These are phyloP conservation scores for Lepidonotus clava DNA, from an alignment of 2,888 invertebrate genomes.

Conservation along the genomic window DNA sequence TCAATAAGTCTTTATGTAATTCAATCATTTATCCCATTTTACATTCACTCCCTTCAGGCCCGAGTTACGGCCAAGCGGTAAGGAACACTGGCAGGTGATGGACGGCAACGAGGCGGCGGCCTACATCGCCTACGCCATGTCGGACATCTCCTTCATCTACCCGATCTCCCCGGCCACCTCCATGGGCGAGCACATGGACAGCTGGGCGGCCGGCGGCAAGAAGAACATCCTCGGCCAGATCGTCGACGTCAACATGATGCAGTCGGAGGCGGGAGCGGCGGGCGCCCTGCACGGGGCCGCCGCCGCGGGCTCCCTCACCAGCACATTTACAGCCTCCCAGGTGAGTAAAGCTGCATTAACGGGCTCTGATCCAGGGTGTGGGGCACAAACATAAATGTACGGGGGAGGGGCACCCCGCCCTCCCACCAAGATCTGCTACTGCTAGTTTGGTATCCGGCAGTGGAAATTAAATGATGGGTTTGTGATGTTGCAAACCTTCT, in stretches of 20 bases:
- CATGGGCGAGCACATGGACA: slow-evolving; percentile 67
- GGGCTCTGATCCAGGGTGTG: no score
- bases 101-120: slow-evolving; percentile 65
- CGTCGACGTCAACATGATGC: slow-evolving; percentile 66
- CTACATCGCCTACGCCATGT: slow-evolving; percentile 63
- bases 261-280: slow-evolving; percentile 65
- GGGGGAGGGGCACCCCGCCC: no score
- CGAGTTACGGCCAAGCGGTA: not conserved
- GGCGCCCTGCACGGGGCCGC: slow-evolving; percentile 65
- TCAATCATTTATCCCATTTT: no score
- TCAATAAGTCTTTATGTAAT: no score
- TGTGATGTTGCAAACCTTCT: no score
- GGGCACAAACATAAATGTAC: no score
- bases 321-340: slow-evolving; percentile 64
- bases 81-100: slow-evolving; percentile 56
- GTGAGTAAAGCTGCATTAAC: not conserved
- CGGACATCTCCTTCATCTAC: slow-evolving; percentile 65
- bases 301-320: slow-evolving; percentile 63
- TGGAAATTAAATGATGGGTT: no score
- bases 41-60: not conserved
- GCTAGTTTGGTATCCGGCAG: no score
- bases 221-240: slow-evolving; percentile 63
- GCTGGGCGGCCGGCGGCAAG: slow-evolving; percentile 61
- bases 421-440: no score
- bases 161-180: slow-evolving; percentile 65